Evolutionary conservation across 2,888 invertebrate genomes (phyloP).

Genomic region (Quadriops clusia): DNA sequence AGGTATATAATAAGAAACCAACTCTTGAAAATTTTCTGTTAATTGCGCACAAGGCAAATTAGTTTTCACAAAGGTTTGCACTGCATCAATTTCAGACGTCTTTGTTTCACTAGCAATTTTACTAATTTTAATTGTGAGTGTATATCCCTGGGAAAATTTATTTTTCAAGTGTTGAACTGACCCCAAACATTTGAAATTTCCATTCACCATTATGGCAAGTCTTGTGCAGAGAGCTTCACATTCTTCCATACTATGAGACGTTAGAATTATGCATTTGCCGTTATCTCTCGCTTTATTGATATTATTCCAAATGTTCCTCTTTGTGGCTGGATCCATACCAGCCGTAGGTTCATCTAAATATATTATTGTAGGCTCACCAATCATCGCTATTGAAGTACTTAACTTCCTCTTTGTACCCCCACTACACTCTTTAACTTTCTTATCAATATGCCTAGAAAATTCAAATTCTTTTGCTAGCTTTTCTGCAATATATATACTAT

Average conservation of each 20-base stretch:
- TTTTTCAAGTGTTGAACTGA: slow-evolving; percentile 72
- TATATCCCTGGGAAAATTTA: slow-evolving; percentile 55
- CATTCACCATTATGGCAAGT: slow-evolving; percentile 78
- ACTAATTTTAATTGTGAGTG: slow-evolving; percentile 34
- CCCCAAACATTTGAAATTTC: slow-evolving; percentile 66
- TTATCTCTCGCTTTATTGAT: slow-evolving; percentile 53
- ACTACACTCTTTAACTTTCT: slow-evolving; percentile 36
- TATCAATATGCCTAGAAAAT: slow-evolving; percentile 36
- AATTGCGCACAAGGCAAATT: slow-evolving; percentile 28
- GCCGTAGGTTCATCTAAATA: slow-evolving; percentile 44
- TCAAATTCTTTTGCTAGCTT: slow-evolving; percentile 35
- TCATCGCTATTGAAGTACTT: slow-evolving; percentile 42
- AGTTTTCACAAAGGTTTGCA: slow-evolving; percentile 24
- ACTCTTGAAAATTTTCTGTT: slow-evolving; percentile 60
- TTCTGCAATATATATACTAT: slow-evolving; percentile 27
- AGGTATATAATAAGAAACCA: slow-evolving; percentile 58
- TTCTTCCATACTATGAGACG: slow-evolving; percentile 81
- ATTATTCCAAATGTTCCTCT: slow-evolving; percentile 69
- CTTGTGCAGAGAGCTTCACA: slow-evolving; percentile 74
- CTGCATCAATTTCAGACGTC: slow-evolving; percentile 11
- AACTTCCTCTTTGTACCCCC: slow-evolving; percentile 47
- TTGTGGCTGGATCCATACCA: slow-evolving; percentile 71
- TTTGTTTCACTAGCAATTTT: slow-evolving; percentile 14
- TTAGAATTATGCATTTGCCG: slow-evolving; percentile 66
- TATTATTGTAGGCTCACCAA: slow-evolving; percentile 43